Conservation (phyloP, 1,140 invertebrate species). For the Drosophila dunni region DNA sequence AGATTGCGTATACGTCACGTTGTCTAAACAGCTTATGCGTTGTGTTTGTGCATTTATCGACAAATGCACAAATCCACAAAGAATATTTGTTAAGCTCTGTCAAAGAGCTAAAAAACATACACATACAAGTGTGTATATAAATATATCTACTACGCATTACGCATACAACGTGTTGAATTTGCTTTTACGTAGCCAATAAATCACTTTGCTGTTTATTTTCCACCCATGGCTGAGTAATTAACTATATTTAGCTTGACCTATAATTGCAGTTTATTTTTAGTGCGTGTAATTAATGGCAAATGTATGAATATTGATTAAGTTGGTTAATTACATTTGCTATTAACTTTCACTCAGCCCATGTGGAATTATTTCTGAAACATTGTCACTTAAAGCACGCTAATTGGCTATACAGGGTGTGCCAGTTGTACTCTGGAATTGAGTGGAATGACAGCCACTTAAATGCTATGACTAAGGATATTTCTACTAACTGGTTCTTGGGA, state of each 20-base stretch:
- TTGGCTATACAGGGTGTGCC: too few species aligned
- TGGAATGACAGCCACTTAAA: too few species aligned
- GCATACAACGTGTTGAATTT: neutral
- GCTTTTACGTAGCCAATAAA: neutral
- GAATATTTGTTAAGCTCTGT: neutral
- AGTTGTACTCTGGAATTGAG: too few species aligned
- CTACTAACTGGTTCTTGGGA: too few species aligned
- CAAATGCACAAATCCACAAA: neutral
- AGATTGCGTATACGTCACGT: constrained; percentile 33
- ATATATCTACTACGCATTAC: neutral
- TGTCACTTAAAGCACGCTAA: neutral
- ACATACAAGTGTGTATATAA: too few species aligned
- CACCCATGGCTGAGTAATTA: constrained; percentile 4
- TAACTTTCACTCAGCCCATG: constrained; percentile 2
- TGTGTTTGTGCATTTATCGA: neutral
- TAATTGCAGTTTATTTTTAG: constrained; percentile 1
- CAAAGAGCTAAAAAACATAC: neutral
- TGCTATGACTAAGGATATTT: too few species aligned
- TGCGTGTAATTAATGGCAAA: constrained; percentile 16
- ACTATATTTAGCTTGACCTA: constrained; percentile 3
- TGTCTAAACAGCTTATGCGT: constrained; percentile 1
- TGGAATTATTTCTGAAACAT: constrained; percentile 4
- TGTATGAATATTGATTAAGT: constrained; percentile 18
- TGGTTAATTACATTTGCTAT: constrained; percentile 11
- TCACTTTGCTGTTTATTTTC: constrained; percentile 21